Percentiles rank a stretch among this genome's conserved stretches.
phyloP scores from a whole-genome alignment of 2,888 invertebrate species.

The Pedicia rivosa region DNA sequence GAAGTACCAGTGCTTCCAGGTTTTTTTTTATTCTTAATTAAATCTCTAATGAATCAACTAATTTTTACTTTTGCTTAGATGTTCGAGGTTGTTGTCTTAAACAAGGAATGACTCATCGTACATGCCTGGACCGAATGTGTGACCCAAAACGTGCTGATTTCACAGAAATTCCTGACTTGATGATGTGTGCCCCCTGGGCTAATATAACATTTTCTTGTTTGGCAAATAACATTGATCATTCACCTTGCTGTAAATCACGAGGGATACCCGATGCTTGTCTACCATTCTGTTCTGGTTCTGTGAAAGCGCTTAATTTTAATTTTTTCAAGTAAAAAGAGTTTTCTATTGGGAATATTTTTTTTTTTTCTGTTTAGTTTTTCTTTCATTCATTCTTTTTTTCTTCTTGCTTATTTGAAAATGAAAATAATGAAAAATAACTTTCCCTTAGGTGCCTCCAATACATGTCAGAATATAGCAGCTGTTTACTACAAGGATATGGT shows the following conservation, averaged over 20 bases:
- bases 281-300: slow-evolving; percentile 62
- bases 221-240: slow-evolving; percentile 66
- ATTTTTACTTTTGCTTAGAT: slow-evolving; percentile 25
- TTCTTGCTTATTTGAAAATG: no score
- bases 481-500: slow-evolving; percentile 69
- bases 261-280: slow-evolving; percentile 62
- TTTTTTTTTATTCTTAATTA: not conserved
- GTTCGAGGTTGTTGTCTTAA: slow-evolving; percentile 54
- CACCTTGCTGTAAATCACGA: slow-evolving; percentile 58
- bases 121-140: slow-evolving; percentile 63
- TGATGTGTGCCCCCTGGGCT: slow-evolving; percentile 83
- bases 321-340: slow-evolving; percentile 69
- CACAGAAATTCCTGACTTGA: slow-evolving; percentile 48
- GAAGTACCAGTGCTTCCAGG: slow-evolving; percentile 50
- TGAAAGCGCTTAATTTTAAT: slow-evolving; percentile 61
- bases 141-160: slow-evolving; percentile 45
- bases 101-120: slow-evolving; percentile 55
- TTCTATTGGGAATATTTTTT: not conserved
- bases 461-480: slow-evolving; percentile 67
- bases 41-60: not conserved
- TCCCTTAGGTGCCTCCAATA: slow-evolving; percentile 52
- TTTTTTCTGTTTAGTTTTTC: no score
- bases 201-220: slow-evolving; percentile 64
- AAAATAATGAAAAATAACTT: not conserved
- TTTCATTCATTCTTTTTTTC: no score